phyloP scores from a whole-genome alignment of 1,140 invertebrate genomes.

The Cylas formicarius region DNA sequence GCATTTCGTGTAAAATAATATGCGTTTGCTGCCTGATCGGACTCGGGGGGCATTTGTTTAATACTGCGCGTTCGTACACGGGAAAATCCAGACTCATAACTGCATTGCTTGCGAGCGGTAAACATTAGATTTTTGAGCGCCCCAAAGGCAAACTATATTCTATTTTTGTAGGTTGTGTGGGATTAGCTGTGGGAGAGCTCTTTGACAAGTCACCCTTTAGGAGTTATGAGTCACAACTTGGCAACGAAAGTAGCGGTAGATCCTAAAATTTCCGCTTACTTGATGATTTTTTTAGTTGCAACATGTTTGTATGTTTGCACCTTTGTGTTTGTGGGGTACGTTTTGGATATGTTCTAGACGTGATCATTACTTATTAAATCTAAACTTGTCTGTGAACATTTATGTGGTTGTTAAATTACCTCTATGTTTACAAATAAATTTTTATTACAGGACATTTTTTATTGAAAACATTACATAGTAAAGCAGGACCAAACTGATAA shows the following conservation, averaged over 20 bases:
- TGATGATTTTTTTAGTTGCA: too few relatives aligned
- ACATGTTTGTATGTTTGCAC: too few relatives aligned
- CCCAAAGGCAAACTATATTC: not conserved
- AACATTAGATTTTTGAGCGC: too few relatives aligned
- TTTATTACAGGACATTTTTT: not conserved
- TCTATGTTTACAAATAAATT: too few relatives aligned
- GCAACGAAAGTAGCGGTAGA: too few relatives aligned
- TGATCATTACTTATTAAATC: too few relatives aligned
- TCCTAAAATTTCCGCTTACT: too few relatives aligned
- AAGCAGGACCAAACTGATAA: not conserved
- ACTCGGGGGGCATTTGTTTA: slow-evolving; percentile 36
- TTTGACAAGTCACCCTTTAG: slow-evolving; percentile 33
- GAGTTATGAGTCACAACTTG: not conserved
- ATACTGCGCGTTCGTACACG: slow-evolving; percentile 26
- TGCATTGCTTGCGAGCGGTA: slow-evolving; percentile 28
- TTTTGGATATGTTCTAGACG: too few relatives aligned
- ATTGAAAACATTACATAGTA: slow-evolving; percentile 6
- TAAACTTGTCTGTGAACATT: too few relatives aligned
- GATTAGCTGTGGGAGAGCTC: slow-evolving; percentile 30
- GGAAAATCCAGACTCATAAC: slow-evolving; percentile 22
- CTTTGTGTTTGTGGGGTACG: too few relatives aligned
- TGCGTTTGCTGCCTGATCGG: slow-evolving; percentile 35
- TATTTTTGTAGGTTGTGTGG: slow-evolving; percentile 24
- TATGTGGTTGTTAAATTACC: too few relatives aligned
- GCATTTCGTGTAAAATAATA: slow-evolving; percentile 37